Conservation (phyloP, 1,140 invertebrate species). For the Medauroidea extradentata region DNA sequence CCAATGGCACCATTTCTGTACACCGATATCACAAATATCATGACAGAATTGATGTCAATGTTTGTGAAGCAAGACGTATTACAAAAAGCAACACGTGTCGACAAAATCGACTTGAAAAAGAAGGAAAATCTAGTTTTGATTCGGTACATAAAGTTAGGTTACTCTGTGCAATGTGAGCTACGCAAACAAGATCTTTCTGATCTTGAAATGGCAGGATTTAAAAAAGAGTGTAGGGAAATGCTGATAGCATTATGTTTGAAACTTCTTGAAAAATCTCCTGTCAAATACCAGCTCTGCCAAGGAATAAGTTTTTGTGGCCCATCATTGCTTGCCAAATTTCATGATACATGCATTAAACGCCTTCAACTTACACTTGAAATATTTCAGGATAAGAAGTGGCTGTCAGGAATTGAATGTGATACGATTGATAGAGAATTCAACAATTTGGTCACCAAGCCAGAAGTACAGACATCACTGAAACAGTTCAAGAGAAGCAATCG, state of each 20-base stretch:
- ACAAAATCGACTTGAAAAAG: not conserved
- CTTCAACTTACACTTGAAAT: conserved; percentile 1
- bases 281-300: conserved; percentile 1
- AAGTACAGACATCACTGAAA: conserved; percentile 4
- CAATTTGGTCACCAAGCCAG: conserved; percentile 1
- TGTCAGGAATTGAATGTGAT: conserved; percentile 7
- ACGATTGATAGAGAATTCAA: conserved; percentile 10
- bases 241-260: conserved; percentile 6
- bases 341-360: not conserved
- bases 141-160: too few species aligned
- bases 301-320: conserved; percentile 9
- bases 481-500: conserved; percentile 6
- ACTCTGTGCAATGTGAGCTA: too few species aligned
- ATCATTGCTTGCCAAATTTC: not conserved
- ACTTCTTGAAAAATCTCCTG: conserved; percentile 7
- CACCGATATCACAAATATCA: not conserved
- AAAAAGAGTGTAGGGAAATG: conserved; percentile 9
- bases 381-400: not conserved
- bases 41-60: conserved; percentile 9
- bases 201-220: conserved; percentile 11
- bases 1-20: conserved; percentile 19
- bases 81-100: conserved; percentile 1
- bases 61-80: conserved; percentile 1
- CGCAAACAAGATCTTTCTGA: not conserved
- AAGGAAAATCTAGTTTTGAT: too few species aligned